Base-by-base conservation (phyloP, 2,888 invertebrate species). In the Frankliniella fusca region DNA sequence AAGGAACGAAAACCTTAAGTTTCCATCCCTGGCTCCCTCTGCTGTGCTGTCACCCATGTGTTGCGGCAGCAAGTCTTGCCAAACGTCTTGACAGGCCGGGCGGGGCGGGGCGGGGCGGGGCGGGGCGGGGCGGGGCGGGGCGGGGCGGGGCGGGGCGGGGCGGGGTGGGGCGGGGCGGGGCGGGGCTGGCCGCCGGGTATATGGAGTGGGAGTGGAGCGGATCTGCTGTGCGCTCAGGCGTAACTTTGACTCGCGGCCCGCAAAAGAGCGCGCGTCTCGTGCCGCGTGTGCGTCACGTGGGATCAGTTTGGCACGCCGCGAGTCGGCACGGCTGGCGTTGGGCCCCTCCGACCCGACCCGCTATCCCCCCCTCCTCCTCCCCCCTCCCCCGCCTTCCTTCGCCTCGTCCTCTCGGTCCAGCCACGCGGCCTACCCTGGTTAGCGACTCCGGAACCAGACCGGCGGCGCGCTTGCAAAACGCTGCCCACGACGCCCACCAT, bases 361-460 rank as follows among this genome's bases (percentile, higher is more conserved):
- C n/a, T n/a, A n/a, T n/a, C n/a, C n/a, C n/a, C n/a, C n/a, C n/a
- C n/a, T n/a, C n/a, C n/a, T n/a, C n/a, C n/a, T n/a, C n/a, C n/a
- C n/a, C n/a, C n/a, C n/a, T n/a, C n/a, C 54, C 87, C 87, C 20
- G 87, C 87, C 3, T 82, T 20, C 80, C 82, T 61, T 84, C 86
- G 20, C 86, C 86, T 81, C 84, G 85, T 80, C 81, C 82, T 83
- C 80, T 81, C 50, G 76, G 48, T 80, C 80, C 48, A 81, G 48
- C n/a, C 18, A 61, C 61, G 15, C 54, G 20, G 54, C 61, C 5
- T 38, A n/a, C 61, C 61, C 61, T 61, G 61, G 61, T 61, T 61
- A 61, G 61, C 11, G 61, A 61, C 61, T 61, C 54, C 79, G 27
- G 48, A 27, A 81, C 81, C 81, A 38, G 10, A 48, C 27, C n/a